These are phyloP conservation scores for Lateolabrax maculatus DNA, from an alignment of 2,797 vertebrate genomes.

Conservation along the genomic window DNA sequence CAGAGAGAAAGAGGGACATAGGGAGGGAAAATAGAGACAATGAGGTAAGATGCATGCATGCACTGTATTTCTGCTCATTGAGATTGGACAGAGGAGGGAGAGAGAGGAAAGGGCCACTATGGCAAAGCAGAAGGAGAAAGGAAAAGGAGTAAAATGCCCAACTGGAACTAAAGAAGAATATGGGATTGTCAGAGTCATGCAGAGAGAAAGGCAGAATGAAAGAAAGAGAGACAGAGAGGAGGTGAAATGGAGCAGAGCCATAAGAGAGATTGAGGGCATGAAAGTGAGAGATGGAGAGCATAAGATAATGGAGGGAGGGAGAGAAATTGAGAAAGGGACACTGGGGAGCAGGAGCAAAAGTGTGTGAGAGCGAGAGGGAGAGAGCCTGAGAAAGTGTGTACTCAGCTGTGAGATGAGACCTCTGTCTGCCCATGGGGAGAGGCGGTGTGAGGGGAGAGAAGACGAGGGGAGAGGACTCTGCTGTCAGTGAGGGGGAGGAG, in stretches of 20 bases:
- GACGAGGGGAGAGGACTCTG: constrained; percentile 65
- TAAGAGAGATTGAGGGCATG: constrained; percentile 81
- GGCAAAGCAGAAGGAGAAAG: constrained; percentile 34
- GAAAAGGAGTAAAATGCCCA: constrained; percentile 41
- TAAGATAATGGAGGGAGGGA: constrained; percentile 81
- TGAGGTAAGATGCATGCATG: constrained; percentile 44
- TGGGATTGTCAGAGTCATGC: constrained; percentile 46
- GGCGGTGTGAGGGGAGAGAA: constrained; percentile 70
- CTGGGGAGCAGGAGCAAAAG: constrained; percentile 81
- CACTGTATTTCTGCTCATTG: constrained; percentile 45
- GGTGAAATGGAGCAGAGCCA: constrained; percentile 81
- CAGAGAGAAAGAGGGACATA: constrained; percentile 38
- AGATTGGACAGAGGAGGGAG: constrained; percentile 48
- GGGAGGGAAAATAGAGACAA: constrained; percentile 53
- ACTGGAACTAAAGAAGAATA: constrained; percentile 48
- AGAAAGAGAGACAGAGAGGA: constrained; percentile 60
- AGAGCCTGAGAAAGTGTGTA: constrained; percentile 86
- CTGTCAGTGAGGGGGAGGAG: constrained; percentile 75
- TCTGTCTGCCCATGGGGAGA: constrained; percentile 81
- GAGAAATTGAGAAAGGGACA: constrained; percentile 83
- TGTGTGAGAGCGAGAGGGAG: constrained; percentile 81
- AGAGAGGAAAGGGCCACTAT: constrained; percentile 51
- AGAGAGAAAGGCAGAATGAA: constrained; percentile 60
- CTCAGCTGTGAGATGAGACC: constrained; percentile 88
- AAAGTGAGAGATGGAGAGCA: constrained; percentile 82